Percentiles rank a stretch among this genome's conserved stretches.
These are phyloP conservation scores for Thunnus thynnus DNA, from an alignment of 2,113 vertebrate species.

Conservation along the genomic window DNA sequence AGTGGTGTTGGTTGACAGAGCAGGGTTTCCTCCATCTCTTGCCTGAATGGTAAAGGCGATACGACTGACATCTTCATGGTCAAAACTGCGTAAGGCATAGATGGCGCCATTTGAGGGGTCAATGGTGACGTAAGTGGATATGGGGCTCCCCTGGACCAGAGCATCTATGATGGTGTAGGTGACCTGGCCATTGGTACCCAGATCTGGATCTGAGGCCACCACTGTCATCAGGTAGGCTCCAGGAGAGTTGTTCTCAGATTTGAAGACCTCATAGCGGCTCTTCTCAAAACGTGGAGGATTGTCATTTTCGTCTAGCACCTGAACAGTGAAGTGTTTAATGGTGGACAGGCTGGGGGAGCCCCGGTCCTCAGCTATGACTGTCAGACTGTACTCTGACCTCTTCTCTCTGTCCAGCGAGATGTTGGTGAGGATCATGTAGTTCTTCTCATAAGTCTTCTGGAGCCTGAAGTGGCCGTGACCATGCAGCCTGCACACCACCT, in stretches of 20 bases:
- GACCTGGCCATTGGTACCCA: slow-evolving; percentile 95
- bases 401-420: slow-evolving; percentile 94
- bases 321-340: slow-evolving; percentile 96
- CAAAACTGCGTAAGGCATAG: slow-evolving; percentile 94
- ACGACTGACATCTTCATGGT: slow-evolving; percentile 94
- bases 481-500: slow-evolving; percentile 92
- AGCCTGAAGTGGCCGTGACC: slow-evolving; percentile 97
- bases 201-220: slow-evolving; percentile 93
- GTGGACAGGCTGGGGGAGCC: slow-evolving; percentile 94
- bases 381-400: slow-evolving; percentile 96
- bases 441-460: slow-evolving; percentile 96
- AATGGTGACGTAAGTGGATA: slow-evolving; percentile 95
- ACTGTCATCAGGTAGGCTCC: slow-evolving; percentile 95
- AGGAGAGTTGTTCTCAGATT: slow-evolving; percentile 96
- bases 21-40: slow-evolving; percentile 89
- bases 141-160: slow-evolving; percentile 88
- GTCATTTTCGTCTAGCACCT: slow-evolving; percentile 96
- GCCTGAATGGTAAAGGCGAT: slow-evolving; percentile 93
- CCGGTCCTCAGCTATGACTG: slow-evolving; percentile 94
- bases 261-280: slow-evolving; percentile 93
- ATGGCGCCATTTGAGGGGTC: slow-evolving; percentile 96
- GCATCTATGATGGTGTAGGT: slow-evolving; percentile 94
- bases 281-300: slow-evolving; percentile 96
- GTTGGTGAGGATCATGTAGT: slow-evolving; percentile 97
- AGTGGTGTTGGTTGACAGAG: slow-evolving; percentile 89